phyloP scores from a whole-genome alignment of 2,888 invertebrate genomes.

The Philereme vetulata region DNA sequence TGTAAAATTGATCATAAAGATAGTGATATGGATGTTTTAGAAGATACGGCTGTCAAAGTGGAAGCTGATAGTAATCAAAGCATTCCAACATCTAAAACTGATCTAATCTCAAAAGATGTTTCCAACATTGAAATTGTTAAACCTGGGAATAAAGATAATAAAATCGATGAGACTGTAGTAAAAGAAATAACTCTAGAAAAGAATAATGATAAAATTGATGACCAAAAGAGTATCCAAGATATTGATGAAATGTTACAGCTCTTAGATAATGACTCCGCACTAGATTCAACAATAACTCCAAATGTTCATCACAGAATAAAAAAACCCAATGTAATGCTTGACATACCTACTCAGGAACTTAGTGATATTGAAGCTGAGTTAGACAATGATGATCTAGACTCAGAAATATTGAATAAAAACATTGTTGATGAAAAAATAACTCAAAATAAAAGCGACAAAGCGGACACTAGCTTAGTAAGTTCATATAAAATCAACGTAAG shows the following conservation, averaged over 20 bases:
- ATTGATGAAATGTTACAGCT: constrained; percentile 12
- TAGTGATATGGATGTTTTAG: neutral
- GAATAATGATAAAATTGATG: neutral
- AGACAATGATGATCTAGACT: constrained; percentile 22
- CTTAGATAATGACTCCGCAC: constrained; percentile 26
- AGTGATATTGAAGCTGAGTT: constrained; percentile 50
- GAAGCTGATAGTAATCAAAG: neutral
- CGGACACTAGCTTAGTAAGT: neutral
- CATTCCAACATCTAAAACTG: neutral
- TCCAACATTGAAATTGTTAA: neutral
- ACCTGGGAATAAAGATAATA: neutral
- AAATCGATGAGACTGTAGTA: neutral
- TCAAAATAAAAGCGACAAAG: neutral
- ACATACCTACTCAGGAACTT: constrained; percentile 67
- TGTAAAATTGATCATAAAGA: neutral
- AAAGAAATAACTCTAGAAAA: neutral
- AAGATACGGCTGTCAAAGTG: neutral
- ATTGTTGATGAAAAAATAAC: neutral
- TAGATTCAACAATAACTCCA: constrained; percentile 22
- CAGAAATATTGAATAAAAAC: neutral
- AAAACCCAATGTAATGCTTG: constrained; percentile 70
- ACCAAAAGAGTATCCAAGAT: neutral
- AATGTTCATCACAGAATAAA: constrained; percentile 52
- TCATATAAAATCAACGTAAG: neutral
- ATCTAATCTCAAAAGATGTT: neutral